A percentile compares a stretch with the other conserved stretches of the same genome.
Conservation (phyloP, 64 coral and sea anemone genomes). For the Dendronephthya gigantea region DNA sequence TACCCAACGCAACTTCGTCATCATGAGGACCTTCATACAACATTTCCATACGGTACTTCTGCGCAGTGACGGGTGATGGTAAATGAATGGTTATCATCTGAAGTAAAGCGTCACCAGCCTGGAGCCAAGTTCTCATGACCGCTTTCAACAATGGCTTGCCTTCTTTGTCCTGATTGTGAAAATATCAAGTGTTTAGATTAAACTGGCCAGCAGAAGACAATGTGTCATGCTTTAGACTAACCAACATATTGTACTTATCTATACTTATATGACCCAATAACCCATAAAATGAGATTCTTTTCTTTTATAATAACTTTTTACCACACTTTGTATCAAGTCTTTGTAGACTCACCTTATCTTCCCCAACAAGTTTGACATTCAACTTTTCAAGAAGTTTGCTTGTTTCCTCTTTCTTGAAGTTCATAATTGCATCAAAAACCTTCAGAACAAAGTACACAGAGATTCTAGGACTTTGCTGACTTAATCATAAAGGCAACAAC, state of each 20-base stretch:
- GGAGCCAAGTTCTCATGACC: slow-evolving; percentile 75
- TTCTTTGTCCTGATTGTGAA: slow-evolving; percentile 39
- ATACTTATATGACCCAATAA: too few species aligned
- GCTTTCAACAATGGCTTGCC: slow-evolving; percentile 80
- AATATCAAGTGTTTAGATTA: background rate
- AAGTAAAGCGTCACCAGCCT: slow-evolving; percentile 82
- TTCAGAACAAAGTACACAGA: background rate
- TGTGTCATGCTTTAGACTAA: too few species aligned
- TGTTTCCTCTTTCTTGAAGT: slow-evolving; percentile 61
- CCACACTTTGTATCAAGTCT: too few species aligned
- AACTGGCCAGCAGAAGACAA: too few species aligned
- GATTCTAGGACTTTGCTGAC: too few species aligned
- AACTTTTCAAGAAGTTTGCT: slow-evolving; percentile 57
- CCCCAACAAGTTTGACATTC: slow-evolving; percentile 40
- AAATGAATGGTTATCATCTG: slow-evolving; percentile 99
- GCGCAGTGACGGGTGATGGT: slow-evolving; percentile 82
- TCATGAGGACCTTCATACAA: slow-evolving; percentile 92
- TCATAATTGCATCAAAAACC: slow-evolving; percentile 97
- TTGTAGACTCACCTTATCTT: slow-evolving; percentile 68
- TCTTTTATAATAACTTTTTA: too few species aligned
- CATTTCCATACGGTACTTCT: slow-evolving; percentile 92
- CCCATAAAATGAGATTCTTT: too few species aligned
- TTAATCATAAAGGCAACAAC: background rate
- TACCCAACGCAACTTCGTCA: slow-evolving; percentile 72
- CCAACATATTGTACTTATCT: too few species aligned